A percentile compares a stretch with the other conserved stretches of the same genome.
Evolutionary conservation across 2,113 vertebrate species (phyloP).

Genomic region (Gulo gulo): DNA sequence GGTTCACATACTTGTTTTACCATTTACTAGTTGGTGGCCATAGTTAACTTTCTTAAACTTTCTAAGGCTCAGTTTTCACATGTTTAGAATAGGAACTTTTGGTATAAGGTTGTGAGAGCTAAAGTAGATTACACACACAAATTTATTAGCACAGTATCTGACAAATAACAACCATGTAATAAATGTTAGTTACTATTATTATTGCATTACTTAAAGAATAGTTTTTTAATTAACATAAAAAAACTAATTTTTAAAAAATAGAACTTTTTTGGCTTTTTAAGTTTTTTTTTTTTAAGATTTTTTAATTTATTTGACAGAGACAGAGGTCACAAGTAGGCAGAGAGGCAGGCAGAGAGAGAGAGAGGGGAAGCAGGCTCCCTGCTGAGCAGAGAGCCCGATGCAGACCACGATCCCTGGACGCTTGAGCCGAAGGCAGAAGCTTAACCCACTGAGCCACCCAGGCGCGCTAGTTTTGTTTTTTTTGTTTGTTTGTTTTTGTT

Average conservation of each 20-base stretch:
- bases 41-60: neutral
- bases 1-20: neutral
- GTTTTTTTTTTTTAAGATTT: neutral
- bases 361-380: too few relatives aligned
- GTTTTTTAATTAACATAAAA: neutral
- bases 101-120: neutral
- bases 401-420: too few relatives aligned
- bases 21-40: neutral
- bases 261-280: neutral
- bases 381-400: too few relatives aligned
- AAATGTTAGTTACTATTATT: neutral
- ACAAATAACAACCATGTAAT: neutral
- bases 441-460: too few relatives aligned
- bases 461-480: too few relatives aligned
- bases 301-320: too few relatives aligned
- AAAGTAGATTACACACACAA: neutral
- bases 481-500: neutral
- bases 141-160: neutral
- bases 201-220: neutral
- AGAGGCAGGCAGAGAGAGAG: too few relatives aligned
- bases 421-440: too few relatives aligned
- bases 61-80: neutral
- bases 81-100: neutral
- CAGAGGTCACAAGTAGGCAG: too few relatives aligned
- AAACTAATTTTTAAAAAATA: neutral